A percentile compares a stretch with the other conserved stretches of the same genome.
These are phyloP conservation scores for Zaprionus kolodkinae DNA, from an alignment of 1,140 invertebrate genomes.

Conservation along the genomic window DNA sequence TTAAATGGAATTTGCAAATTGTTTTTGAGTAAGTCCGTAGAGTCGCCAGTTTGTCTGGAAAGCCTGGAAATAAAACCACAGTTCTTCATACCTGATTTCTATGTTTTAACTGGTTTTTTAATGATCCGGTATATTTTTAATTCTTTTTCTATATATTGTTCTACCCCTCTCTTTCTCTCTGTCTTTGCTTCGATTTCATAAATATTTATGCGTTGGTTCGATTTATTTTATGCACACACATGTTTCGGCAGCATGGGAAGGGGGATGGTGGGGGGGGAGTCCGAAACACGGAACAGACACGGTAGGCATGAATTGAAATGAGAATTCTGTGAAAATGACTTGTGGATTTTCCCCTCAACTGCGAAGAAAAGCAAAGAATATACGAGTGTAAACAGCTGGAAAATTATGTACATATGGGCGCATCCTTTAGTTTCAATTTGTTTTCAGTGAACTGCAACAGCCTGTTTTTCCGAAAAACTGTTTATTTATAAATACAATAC, in stretches of 20 bases:
- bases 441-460: neutral
- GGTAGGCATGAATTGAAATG: neutral
- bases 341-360: neutral
- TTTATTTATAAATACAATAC: conserved; percentile 1
- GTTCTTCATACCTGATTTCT: neutral
- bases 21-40: conserved; percentile 2
- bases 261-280: conserved; percentile 18
- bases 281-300: conserved; percentile 7
- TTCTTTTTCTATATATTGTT: conserved; percentile 13
- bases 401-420: conserved; percentile 5
- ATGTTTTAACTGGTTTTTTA: neutral
- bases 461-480: neutral
- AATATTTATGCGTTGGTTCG: conserved; percentile 64
- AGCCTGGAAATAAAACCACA: neutral
- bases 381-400: neutral
- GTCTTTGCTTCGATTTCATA: conserved; percentile 54
- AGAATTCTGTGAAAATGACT: neutral
- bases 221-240: conserved; percentile 63
- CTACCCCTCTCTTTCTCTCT: conserved; percentile 17
- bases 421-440: neutral
- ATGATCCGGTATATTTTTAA: conserved; percentile 42
- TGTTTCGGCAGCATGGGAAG: conserved; percentile 33
- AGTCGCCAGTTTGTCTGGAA: conserved; percentile 38
- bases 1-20: neutral
- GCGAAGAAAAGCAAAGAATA: neutral